Conservation (phyloP, 1,140 invertebrate species). For the Drosophila parvula region DNA sequence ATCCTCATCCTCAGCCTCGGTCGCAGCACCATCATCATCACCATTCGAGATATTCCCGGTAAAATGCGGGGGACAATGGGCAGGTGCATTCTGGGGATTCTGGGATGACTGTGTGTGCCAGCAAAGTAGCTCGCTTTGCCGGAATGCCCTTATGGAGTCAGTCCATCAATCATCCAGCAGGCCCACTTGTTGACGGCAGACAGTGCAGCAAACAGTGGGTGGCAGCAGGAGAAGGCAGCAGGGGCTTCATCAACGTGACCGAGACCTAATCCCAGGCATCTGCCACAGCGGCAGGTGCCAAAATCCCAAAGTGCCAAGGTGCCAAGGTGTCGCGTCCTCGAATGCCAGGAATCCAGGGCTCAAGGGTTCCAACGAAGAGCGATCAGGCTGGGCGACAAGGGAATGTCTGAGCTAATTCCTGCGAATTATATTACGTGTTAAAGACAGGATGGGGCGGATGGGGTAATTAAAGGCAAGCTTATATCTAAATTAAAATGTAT, state of each 20-base stretch:
- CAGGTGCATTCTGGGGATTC: conserved; percentile 46
- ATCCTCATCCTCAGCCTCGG: conserved; percentile 18
- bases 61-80: conserved; percentile 17
- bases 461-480: background rate
- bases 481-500: background rate
- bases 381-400: background rate
- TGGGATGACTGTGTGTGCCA: conserved; percentile 50
- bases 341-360: conserved; percentile 1
- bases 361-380: conserved; percentile 1
- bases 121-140: conserved; percentile 11
- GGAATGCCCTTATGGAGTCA: conserved; percentile 36
- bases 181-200: conserved; percentile 34
- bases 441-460: background rate
- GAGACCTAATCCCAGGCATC: conserved; percentile 51
- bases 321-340: conserved; percentile 5
- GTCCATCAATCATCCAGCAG: conserved; percentile 53
- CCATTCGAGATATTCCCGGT: conserved; percentile 16
- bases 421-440: conserved; percentile 8
- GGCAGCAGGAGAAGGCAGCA: background rate
- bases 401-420: conserved; percentile 26
- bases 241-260: conserved; percentile 48
- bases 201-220: conserved; percentile 27
- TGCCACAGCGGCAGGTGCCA: conserved; percentile 49
- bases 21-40: conserved; percentile 4
- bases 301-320: conserved; percentile 26